These are phyloP conservation scores for Andrena fulva DNA, from an alignment of 2,888 invertebrate species.

Conservation along the genomic window DNA sequence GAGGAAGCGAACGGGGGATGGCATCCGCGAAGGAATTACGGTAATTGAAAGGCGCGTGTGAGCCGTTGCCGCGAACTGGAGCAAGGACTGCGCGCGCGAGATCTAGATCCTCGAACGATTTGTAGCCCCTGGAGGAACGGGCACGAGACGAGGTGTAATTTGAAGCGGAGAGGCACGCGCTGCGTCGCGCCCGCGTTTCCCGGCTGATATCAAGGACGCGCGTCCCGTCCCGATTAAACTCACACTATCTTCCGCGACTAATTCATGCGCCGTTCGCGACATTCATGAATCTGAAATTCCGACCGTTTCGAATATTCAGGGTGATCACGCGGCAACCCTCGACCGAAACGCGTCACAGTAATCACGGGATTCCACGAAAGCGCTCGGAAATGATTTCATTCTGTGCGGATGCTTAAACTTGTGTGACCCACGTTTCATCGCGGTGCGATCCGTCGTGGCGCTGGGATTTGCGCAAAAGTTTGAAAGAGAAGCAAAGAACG, in stretches of 20 bases:
- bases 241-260: slow-evolving; percentile 19
- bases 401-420: not conserved
- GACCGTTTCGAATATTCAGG: slow-evolving; percentile 38
- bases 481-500: not conserved
- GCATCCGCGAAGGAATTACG: slow-evolving; percentile 23
- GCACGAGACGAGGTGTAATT: slow-evolving; percentile 43
- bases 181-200: slow-evolving; percentile 32
- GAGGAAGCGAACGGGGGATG: slow-evolving; percentile 11
- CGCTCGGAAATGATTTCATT: not conserved
- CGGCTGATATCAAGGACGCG: slow-evolving; percentile 45
- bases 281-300: slow-evolving; percentile 42
- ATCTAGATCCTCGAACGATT: slow-evolving; percentile 54
- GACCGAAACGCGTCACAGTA: not conserved
- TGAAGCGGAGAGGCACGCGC: slow-evolving; percentile 30
- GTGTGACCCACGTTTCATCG: no score
- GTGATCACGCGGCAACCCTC: not conserved
- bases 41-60: slow-evolving; percentile 49
- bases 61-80: slow-evolving; percentile 14
- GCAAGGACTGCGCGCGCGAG: slow-evolving; percentile 37
- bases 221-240: slow-evolving; percentile 48
- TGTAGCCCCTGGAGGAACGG: slow-evolving; percentile 48
- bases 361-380: not conserved
- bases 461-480: no score
- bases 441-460: no score
- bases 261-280: slow-evolving; percentile 36